These are phyloP conservation scores for Reinhardtius hippoglossoides DNA, from an alignment of 2,113 vertebrate species.

Conservation along the genomic window DNA sequence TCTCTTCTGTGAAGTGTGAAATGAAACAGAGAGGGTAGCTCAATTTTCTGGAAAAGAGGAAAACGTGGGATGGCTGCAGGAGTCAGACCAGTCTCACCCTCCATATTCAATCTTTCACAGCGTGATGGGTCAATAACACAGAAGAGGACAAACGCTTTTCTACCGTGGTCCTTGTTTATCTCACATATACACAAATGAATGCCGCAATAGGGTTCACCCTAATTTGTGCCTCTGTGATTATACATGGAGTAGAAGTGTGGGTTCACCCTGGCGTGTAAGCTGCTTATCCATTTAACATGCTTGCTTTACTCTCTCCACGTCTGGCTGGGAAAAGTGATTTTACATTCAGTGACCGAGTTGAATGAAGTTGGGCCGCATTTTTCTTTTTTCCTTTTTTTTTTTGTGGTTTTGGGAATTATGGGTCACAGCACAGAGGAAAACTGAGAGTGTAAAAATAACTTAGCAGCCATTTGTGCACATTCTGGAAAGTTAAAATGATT, in stretches of 20 bases:
- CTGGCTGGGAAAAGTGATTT: constrained; percentile 65
- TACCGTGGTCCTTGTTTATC: constrained; percentile 35
- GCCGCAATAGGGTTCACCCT: constrained; percentile 38
- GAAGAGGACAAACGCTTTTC: constrained; percentile 43
- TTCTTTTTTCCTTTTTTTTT: constrained; percentile 16
- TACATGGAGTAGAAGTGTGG: constrained; percentile 29
- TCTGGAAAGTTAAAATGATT: constrained; percentile 35
- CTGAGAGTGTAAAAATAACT: constrained; percentile 11
- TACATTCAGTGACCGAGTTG: constrained; percentile 50
- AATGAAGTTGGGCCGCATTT: constrained; percentile 45
- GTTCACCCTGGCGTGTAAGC: constrained; percentile 68
- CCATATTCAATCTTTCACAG: constrained; percentile 53
- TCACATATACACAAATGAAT: constrained; percentile 21
- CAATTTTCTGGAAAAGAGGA: constrained; percentile 30
- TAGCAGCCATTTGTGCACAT: constrained; percentile 11
- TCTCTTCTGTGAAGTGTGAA: constrained; percentile 25
- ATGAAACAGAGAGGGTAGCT: constrained; percentile 17
- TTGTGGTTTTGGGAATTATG: constrained; percentile 13
- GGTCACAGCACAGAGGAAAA: neutral
- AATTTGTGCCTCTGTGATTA: constrained; percentile 57
- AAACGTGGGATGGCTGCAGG: constrained; percentile 35
- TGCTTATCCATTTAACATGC: constrained; percentile 74
- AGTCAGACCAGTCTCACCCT: constrained; percentile 53
- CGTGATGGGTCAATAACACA: constrained; percentile 41
- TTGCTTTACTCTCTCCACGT: constrained; percentile 51